Conservation (phyloP, 2,888 invertebrate species). For the Spilosoma lubricipeda region DNA sequence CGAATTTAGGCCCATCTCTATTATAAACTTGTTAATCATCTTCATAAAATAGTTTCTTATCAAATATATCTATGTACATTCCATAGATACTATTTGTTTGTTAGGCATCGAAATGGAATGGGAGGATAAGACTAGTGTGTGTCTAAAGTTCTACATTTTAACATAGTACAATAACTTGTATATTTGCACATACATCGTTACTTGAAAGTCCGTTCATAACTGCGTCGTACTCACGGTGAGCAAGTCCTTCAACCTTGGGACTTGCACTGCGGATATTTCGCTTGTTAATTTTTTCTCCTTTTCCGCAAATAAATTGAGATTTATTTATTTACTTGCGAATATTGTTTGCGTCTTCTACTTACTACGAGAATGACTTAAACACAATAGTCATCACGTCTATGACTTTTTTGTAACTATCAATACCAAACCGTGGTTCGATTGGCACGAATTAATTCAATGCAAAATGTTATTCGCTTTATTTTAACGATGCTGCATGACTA, state of each 20-base stretch:
- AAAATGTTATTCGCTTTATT: slow-evolving; percentile 17
- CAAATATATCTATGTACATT: neutral
- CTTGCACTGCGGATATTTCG: slow-evolving; percentile 76
- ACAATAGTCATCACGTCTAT: slow-evolving; percentile 53
- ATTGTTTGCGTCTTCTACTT: slow-evolving; percentile 32
- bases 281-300: slow-evolving; percentile 72
- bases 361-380: slow-evolving; percentile 30
- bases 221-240: slow-evolving; percentile 74
- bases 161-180: slow-evolving; percentile 52
- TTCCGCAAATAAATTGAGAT: slow-evolving; percentile 74
- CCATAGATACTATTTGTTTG: neutral
- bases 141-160: neutral
- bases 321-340: slow-evolving; percentile 57
- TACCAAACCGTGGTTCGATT: slow-evolving; percentile 26
- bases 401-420: slow-evolving; percentile 41
- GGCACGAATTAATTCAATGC: slow-evolving; percentile 27
- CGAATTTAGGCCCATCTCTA: too few species aligned
- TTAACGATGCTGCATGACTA: slow-evolving; percentile 6
- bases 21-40: neutral
- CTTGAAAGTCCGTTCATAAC: slow-evolving; percentile 77
- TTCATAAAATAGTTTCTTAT: neutral
- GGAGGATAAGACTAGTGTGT: slow-evolving; percentile 28
- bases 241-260: slow-evolving; percentile 79
- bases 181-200: slow-evolving; percentile 61
- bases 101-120: neutral